Evolutionary conservation across 2,797 vertebrate species (phyloP).

Genomic region (Chaenodraco wilsoni): DNA sequence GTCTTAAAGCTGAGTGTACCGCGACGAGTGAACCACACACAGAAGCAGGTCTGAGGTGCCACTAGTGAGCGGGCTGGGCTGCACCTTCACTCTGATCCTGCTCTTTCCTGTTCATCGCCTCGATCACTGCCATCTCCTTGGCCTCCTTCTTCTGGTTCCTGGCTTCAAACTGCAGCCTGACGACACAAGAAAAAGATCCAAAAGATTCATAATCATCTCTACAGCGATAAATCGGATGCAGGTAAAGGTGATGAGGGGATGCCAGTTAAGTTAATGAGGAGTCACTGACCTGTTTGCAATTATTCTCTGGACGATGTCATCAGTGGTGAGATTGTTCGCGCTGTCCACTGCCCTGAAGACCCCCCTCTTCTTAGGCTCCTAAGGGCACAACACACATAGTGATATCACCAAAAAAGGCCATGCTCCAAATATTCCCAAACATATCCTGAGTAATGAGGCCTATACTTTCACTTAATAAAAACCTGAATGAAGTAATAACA

Average conservation of each 20-base stretch:
- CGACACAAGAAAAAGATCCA: not conserved
- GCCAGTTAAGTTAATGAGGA: not conserved
- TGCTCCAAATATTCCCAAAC: not conserved
- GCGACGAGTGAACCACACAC: slow-evolving; percentile 19
- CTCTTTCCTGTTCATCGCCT: slow-evolving; percentile 86
- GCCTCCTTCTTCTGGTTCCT: slow-evolving; percentile 98
- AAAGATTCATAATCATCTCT: not conserved
- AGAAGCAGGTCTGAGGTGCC: slow-evolving; percentile 8
- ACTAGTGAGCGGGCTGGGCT: slow-evolving; percentile 47
- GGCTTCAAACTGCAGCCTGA: slow-evolving; percentile 94
- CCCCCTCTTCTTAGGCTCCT: slow-evolving; percentile 91
- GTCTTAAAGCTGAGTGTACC: slow-evolving; percentile 49
- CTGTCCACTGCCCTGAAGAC: slow-evolving; percentile 90
- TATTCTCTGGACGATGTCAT: slow-evolving; percentile 96
- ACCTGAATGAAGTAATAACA: too few species aligned
- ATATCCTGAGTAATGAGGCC: not conserved
- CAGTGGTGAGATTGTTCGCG: slow-evolving; percentile 90
- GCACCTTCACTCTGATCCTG: slow-evolving; percentile 56
- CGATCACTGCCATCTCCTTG: slow-evolving; percentile 92
- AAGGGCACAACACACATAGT: slow-evolving; percentile 19
- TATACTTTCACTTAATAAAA: not conserved
- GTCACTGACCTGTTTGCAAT: slow-evolving; percentile 91
- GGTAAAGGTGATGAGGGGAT: not conserved
- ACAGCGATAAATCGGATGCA: not conserved
- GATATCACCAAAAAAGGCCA: not conserved